Evolutionary conservation across 2,113 vertebrate species (phyloP).

Genomic region (Austrofundulus limnaeus): DNA sequence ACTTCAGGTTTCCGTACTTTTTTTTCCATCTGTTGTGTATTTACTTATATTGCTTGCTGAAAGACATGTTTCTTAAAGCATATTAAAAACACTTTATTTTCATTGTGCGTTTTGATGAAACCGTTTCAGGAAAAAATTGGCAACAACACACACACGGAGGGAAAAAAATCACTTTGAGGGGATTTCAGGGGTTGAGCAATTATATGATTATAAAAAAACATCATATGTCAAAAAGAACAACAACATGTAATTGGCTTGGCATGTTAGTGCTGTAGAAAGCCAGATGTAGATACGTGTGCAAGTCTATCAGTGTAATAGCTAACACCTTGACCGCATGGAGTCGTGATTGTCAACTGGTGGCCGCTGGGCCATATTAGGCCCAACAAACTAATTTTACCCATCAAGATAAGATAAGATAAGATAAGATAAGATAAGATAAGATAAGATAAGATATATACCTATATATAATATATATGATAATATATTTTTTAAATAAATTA

Average conservation of each 20-base stretch:
- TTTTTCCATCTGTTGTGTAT: slow-evolving; percentile 25
- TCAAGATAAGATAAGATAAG: too few species aligned
- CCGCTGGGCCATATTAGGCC: background rate
- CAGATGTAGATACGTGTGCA: slow-evolving; percentile 71
- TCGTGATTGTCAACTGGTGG: background rate
- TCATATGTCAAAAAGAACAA: slow-evolving; percentile 77
- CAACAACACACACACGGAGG: slow-evolving; percentile 13
- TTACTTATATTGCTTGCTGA: slow-evolving; percentile 14
- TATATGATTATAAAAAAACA: slow-evolving; percentile 78
- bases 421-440: too few species aligned
- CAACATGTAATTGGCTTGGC: slow-evolving; percentile 68
- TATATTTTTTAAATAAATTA: too few species aligned
- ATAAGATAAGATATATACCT: too few species aligned
- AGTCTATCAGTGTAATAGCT: slow-evolving; percentile 70
- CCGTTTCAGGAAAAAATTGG: slow-evolving; percentile 36
- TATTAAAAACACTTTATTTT: slow-evolving; percentile 1
- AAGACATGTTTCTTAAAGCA: background rate
- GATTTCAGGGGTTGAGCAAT: slow-evolving; percentile 65
- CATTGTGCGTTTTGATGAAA: slow-evolving; percentile 41
- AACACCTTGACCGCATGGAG: slow-evolving; percentile 71
- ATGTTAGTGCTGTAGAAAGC: slow-evolving; percentile 51
- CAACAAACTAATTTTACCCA: background rate
- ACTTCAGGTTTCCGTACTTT: slow-evolving; percentile 45
- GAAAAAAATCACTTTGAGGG: slow-evolving; percentile 32
- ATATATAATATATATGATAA: too few species aligned